Evolutionary conservation across 1,140 invertebrate genomes (phyloP), one percentile per base, ranked within the genome.

Genomic region (Caenorhabditis inopinata): DNA sequence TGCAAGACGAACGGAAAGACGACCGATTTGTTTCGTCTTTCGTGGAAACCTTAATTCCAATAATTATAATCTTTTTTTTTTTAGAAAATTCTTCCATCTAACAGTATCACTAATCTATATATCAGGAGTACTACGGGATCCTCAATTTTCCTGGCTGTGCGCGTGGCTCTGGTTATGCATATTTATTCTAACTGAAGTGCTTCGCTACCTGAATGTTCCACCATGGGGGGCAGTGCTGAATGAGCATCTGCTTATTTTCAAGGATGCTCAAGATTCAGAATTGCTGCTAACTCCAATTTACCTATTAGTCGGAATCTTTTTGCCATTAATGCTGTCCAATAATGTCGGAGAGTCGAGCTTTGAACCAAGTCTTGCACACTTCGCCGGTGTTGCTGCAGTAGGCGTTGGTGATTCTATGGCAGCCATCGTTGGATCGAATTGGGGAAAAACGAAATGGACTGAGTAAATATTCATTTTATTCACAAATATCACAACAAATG

Each of bases 261-360:
- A 62, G 16, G 80, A 81, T 42, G 49, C 18, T 21, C 80, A 81
- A 45, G 80, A 81, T 42, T 45, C 25, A 9, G 49, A 76, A 21
- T 6, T 81, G 1, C 80, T 81, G 2, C 23, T 81, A 21, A 81
- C 80, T 68, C 80, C 80, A 27, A 76, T 81, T 18, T 81, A 45
- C 29, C 32, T 81, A 12, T 73, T 81, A 2, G 29, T 76, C 21
- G 80, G 74, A n/a, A 68, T 76, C 18, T 73, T 81, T 53, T 16
- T 76, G 2, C 80, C 75, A 16, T 42, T 76, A 14, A 46, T 81
- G 75, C 12, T 38, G 23, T 76, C 47, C 6, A 1, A 11, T n/a
- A 21, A 14, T 25, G 49, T 14, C 21, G 32, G 48, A 18, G 35
- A 25, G 1, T 1, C 16, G 29, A 7, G 16, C 5, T 76, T 76